Percentiles rank a stretch among this genome's conserved stretches.
These are phyloP conservation scores for Aeoliscus strigatus DNA, from an alignment of 2,797 vertebrate species.

Conservation along the genomic window DNA sequence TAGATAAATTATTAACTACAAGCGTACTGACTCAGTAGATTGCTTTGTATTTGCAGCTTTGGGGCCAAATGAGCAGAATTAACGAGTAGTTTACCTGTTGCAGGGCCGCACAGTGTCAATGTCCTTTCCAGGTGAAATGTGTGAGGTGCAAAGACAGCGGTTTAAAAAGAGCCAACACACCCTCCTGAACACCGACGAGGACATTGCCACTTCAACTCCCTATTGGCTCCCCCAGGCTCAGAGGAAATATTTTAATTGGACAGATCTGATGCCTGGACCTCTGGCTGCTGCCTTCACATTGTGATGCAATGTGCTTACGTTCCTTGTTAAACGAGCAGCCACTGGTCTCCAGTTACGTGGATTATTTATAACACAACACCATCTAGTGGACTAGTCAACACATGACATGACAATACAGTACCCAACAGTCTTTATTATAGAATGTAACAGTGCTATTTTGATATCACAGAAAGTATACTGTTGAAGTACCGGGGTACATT, in stretches of 20 bases:
- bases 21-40: no score
- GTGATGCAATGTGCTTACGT: no score
- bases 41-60: no score
- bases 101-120: background rate
- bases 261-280: background rate
- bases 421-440: background rate
- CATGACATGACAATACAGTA: slow-evolving; percentile 6
- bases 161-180: slow-evolving; percentile 72
- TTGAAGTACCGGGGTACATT: background rate
- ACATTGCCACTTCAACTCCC: slow-evolving; percentile 10
- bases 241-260: slow-evolving; percentile 40
- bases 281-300: background rate
- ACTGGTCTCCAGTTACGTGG: background rate
- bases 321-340: background rate
- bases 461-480: background rate
- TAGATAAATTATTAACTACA: background rate
- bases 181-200: slow-evolving; percentile 43
- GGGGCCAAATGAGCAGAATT: no score
- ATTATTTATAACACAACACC: slow-evolving; percentile 11
- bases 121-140: slow-evolving; percentile 36
- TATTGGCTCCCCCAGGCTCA: slow-evolving; percentile 58
- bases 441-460: background rate
- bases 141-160: slow-evolving; percentile 33
- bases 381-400: slow-evolving; percentile 27
- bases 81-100: slow-evolving; percentile 52